These are phyloP conservation scores for Callinectes sapidus DNA, from an alignment of 2,888 invertebrate species.

Conservation along the genomic window DNA sequence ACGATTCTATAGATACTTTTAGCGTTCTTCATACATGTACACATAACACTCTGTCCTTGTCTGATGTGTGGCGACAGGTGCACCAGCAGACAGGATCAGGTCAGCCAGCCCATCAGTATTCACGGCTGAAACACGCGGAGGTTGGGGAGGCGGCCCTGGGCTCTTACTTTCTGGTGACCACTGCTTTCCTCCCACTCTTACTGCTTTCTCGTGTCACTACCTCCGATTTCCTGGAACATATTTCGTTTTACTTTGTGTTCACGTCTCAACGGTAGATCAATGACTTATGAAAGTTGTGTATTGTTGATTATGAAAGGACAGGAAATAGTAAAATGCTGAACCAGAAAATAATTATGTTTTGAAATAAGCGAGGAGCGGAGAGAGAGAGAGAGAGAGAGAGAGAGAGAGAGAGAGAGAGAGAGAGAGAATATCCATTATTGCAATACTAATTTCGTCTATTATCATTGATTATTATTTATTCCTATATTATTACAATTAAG, in stretches of 20 bases:
- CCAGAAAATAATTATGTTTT: too few species aligned
- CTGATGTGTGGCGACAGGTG: background rate
- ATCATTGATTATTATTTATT: background rate
- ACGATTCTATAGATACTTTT: too few species aligned
- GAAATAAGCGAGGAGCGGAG: background rate
- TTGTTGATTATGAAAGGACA: too few species aligned
- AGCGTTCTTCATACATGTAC: background rate
- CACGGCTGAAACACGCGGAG: background rate
- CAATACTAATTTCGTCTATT: too few species aligned
- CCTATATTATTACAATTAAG: background rate
- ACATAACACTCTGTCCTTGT: background rate
- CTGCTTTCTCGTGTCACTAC: background rate
- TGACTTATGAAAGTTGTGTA: too few species aligned
- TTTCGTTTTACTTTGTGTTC: background rate
- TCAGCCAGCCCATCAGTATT: background rate
- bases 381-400: slow-evolving; percentile 1
- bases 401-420: slow-evolving; percentile 1
- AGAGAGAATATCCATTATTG: background rate
- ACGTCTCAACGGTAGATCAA: too few species aligned
- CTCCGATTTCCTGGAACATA: background rate
- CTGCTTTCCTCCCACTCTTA: background rate
- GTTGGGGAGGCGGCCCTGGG: background rate
- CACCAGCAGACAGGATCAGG: background rate
- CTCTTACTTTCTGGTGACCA: background rate
- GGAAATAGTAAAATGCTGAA: too few species aligned